Base-by-base conservation (phyloP, 1,140 invertebrate genomes). In the Drosophila sturtevanti region DNA sequence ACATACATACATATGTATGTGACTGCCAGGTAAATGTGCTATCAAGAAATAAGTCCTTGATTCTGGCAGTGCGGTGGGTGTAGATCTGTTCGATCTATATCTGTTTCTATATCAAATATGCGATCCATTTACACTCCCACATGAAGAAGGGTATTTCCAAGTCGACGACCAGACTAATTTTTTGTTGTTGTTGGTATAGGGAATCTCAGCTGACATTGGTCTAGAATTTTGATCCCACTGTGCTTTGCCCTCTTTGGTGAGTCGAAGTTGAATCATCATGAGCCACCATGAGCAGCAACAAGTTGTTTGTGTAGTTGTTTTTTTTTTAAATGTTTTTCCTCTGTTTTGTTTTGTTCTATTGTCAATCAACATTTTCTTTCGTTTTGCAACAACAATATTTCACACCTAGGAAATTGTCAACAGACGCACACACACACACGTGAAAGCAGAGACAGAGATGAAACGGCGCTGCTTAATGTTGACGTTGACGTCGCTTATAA, bases 351-450 rank as follows among this genome's bases (percentile, higher is more conserved):
- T 77, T 86, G 70, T 68, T 85, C 78, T 60, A 64, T 24, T 55
- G 48, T 22, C 81, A 86, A 86, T 85, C 41, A 63, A 74, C 66
- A 77, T 77, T 84, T 77, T 72, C 61, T 72, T 67, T 70, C 56
- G 77, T 68, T 77, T 74, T 79, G 66, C 75, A 67, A 64, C 77
- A 73, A 81, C 80, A 85, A 77, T 86, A 60, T 72, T 80, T 68
- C 77, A 73, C 72, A 80, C 72, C 71, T 67, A 74, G 55, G 73
- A 67, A 74, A 72, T 71, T 71, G 27, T 51, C 59, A 52, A 34
- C 38, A 63, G 11, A 34, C 61, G 14, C 34, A 27, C n/a, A 41
- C 31, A 21, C 27, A 52, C 21, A 62, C 16, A 41, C 63, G 59
- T 55, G 18, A 22, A 60, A 48, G 52, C 35, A 66, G 37, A 54